Percentiles rank a stretch among this genome's conserved stretches.
These are phyloP conservation scores for Rosalia funebris DNA, from an alignment of 2,888 invertebrate genomes.

Conservation along the genomic window DNA sequence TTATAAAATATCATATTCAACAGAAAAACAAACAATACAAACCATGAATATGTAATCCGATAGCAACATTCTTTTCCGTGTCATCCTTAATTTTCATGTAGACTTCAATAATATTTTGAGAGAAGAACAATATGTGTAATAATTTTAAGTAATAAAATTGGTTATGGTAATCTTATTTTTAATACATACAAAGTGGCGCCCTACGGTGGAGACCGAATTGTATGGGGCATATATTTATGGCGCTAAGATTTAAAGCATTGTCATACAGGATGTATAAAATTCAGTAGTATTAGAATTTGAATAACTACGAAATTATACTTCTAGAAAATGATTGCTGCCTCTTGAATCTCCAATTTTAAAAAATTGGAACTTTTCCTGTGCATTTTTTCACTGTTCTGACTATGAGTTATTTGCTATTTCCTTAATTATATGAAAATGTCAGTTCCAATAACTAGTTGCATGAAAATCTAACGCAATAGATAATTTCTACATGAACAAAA, in stretches of 20 bases:
- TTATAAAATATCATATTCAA: neutral
- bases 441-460: too few relatives aligned
- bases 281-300: too few relatives aligned
- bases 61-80: conserved; percentile 4
- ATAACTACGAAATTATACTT: too few relatives aligned
- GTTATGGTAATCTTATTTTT: conserved; percentile 37
- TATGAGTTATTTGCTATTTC: too few relatives aligned
- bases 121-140: conserved; percentile 30
- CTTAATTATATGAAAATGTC: too few relatives aligned
- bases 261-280: too few relatives aligned
- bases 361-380: too few relatives aligned
- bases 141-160: conserved; percentile 35
- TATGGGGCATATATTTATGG: conserved; percentile 30
- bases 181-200: conserved; percentile 35
- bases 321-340: too few relatives aligned
- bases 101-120: conserved; percentile 14
- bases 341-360: too few relatives aligned
- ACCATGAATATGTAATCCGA: neutral
- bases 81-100: conserved; percentile 14
- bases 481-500: too few relatives aligned
- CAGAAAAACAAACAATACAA: neutral
- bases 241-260: conserved; percentile 24
- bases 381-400: too few relatives aligned
- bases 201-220: conserved; percentile 28
- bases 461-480: too few relatives aligned